Evolutionary conservation across 2,797 vertebrate species (phyloP).

Genomic region (Holocentrus rufus): DNA sequence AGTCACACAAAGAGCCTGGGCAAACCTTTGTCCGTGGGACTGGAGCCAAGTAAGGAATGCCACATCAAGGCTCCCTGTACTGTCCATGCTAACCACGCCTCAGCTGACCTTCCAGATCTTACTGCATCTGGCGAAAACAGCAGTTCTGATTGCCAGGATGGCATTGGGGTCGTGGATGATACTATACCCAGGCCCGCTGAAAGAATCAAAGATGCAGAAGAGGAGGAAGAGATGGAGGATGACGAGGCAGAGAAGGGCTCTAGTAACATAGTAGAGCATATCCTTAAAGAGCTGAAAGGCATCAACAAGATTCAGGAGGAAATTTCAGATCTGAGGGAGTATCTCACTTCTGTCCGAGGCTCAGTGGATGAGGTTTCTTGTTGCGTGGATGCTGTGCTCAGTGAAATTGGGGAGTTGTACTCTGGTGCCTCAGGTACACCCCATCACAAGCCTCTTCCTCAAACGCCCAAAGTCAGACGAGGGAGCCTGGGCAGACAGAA

Average conservation of each 20-base stretch:
- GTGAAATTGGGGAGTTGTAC: conserved; percentile 84
- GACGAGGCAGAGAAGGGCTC: conserved; percentile 68
- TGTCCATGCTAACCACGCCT: conserved; percentile 27
- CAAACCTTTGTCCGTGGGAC: conserved; percentile 57
- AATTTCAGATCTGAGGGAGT: conserved; percentile 83
- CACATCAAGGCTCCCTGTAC: conserved; percentile 58
- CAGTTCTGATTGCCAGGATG: conserved; percentile 68
- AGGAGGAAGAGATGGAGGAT: conserved; percentile 37
- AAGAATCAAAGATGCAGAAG: conserved; percentile 64
- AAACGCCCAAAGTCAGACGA: conserved; percentile 54
- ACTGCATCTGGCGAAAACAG: conserved; percentile 43
- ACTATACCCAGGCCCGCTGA: conserved; percentile 47
- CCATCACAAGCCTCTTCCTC: conserved; percentile 58
- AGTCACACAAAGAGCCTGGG: conserved; percentile 19
- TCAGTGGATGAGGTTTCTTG: conserved; percentile 86
- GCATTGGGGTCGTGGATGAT: conserved; percentile 69
- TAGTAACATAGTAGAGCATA: conserved; percentile 81
- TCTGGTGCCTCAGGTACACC: conserved; percentile 72
- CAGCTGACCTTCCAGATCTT: conserved; percentile 28
- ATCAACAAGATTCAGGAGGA: conserved; percentile 88
- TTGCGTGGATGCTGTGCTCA: conserved; percentile 85
- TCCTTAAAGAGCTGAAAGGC: conserved; percentile 84
- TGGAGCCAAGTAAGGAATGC: conserved; percentile 70
- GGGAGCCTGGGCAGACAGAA: conserved; percentile 77
- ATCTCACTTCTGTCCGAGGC: conserved; percentile 83